A percentile compares a stretch with the other conserved stretches of the same genome.
These are phyloP conservation scores for Macrotis lagotis DNA, from an alignment of 2,113 vertebrate species.

Conservation along the genomic window DNA sequence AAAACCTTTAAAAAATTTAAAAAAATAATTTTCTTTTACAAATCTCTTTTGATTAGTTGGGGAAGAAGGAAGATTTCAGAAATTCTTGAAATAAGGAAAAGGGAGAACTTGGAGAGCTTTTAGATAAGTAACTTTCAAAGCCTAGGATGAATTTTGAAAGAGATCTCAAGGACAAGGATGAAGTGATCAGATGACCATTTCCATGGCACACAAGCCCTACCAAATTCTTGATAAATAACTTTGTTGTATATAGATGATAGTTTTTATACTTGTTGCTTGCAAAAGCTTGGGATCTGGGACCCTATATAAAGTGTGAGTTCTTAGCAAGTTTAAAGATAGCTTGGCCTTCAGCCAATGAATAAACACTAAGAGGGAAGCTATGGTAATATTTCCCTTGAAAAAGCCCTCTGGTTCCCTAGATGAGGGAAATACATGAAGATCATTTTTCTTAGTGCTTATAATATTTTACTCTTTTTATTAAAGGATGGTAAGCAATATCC, in stretches of 20 bases:
- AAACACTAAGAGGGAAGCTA: background rate
- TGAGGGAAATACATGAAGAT: background rate
- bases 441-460: background rate
- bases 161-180: background rate
- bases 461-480: background rate
- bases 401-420: background rate
- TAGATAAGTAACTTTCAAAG: background rate
- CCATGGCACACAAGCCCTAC: background rate
- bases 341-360: background rate
- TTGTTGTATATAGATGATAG: background rate
- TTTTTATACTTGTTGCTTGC: background rate
- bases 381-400: background rate
- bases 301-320: no score
- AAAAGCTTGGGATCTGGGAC: background rate
- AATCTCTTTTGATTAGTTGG: background rate
- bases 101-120: background rate
- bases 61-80: background rate
- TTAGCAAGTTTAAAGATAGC: background rate
- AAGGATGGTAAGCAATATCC: background rate
- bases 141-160: background rate
- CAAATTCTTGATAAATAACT: background rate
- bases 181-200: background rate
- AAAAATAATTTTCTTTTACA: background rate
- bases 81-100: background rate
- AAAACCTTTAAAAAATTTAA: no score